A percentile compares a stretch with the other conserved stretches of the same genome.
Conservation (phyloP, 2,113 vertebrate genomes). For the Anarrhichthys ocellatus region DNA sequence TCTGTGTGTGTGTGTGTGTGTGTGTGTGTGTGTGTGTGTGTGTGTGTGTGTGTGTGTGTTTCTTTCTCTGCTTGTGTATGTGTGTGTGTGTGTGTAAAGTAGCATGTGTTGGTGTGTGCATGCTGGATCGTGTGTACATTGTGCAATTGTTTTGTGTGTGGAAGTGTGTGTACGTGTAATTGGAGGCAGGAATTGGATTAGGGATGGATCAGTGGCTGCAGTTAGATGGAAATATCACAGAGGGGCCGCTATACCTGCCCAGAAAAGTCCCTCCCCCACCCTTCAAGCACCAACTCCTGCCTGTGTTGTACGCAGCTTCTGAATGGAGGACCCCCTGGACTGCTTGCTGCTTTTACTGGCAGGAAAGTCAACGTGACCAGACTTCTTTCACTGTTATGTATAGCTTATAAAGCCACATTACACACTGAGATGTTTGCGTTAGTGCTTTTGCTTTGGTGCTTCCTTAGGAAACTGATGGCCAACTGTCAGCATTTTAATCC, state of each 20-base stretch:
- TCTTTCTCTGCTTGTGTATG: background rate
- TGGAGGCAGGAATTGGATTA: conserved; percentile 73
- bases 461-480: background rate
- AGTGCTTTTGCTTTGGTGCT: background rate
- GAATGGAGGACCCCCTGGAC: background rate
- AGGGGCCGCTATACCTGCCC: conserved; percentile 42
- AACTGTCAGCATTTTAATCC: background rate
- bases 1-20: background rate
- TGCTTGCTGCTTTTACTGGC: conserved; percentile 23
- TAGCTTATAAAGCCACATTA: background rate
- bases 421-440: background rate
- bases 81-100: background rate
- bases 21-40: background rate
- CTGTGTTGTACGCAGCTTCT: conserved; percentile 8
- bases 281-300: conserved; percentile 15
- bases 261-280: conserved; percentile 28
- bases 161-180: conserved; percentile 54
- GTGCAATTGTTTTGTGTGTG: conserved; percentile 46
- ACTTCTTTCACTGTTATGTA: background rate
- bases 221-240: conserved; percentile 70
- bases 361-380: conserved; percentile 3
- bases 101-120: background rate
- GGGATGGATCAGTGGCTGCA: conserved; percentile 60
- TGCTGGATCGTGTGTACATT: conserved; percentile 33
- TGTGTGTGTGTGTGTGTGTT: background rate